A percentile compares a stretch with the other conserved stretches of the same genome.
These are phyloP conservation scores for Falco biarmicus DNA, from an alignment of 2,797 vertebrate genomes.

Conservation along the genomic window DNA sequence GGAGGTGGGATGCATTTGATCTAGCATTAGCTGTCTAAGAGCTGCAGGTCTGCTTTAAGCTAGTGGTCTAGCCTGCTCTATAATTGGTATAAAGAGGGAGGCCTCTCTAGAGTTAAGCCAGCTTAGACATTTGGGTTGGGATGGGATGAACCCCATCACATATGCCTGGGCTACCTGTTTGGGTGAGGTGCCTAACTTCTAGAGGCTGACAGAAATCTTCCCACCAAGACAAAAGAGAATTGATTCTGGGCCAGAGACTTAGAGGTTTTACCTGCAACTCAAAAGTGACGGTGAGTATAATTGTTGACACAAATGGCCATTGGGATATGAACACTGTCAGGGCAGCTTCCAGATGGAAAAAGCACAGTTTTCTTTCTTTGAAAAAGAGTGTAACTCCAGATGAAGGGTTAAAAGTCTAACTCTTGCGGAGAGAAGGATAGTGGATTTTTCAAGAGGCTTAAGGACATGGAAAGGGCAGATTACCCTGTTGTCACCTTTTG, in stretches of 20 bases:
- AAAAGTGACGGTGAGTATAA: not conserved
- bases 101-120: not conserved
- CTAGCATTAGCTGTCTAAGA: not conserved
- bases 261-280: not conserved
- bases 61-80: not conserved
- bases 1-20: not conserved
- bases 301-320: not conserved
- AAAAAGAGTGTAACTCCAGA: not conserved
- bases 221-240: not conserved
- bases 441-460: constrained; percentile 41
- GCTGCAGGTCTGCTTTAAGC: not conserved
- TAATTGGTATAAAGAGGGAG: not conserved
- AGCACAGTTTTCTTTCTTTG: not conserved
- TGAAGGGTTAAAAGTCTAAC: constrained; percentile 22
- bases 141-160: not conserved
- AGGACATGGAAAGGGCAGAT: constrained; percentile 53
- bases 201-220: not conserved
- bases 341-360: not conserved
- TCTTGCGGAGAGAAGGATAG: not conserved
- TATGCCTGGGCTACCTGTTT: not conserved
- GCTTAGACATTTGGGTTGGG: not conserved
- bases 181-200: not conserved
- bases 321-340: not conserved
- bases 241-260: not conserved
- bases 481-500: constrained; percentile 71